phyloP scores from a whole-genome alignment of 1,140 invertebrate species.

The Chironomus striatipennis region DNA sequence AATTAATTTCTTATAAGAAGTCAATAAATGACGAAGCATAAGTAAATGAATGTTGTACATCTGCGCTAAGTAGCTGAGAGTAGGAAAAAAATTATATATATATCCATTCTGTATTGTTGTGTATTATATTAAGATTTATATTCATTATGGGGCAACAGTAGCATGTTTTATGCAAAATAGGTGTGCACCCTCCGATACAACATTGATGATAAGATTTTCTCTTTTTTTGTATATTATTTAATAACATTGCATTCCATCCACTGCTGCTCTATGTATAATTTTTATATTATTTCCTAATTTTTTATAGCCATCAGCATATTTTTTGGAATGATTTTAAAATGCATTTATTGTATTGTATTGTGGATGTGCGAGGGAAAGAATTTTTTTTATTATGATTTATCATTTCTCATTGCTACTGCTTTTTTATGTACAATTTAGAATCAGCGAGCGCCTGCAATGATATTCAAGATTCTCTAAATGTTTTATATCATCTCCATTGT shows the following conservation, averaged over 20 bases:
- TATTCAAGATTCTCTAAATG: not conserved
- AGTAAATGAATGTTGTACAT: not conserved
- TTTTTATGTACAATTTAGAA: not conserved
- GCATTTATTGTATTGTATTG: not conserved
- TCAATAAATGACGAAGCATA: not conserved
- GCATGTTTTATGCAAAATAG: slow-evolving; percentile 13
- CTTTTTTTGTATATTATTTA: not conserved
- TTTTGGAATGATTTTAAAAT: not conserved
- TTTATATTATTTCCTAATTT: not conserved
- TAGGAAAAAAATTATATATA: not conserved
- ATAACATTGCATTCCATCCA: not conserved
- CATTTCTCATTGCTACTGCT: not conserved
- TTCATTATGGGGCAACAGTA: slow-evolving; percentile 12
- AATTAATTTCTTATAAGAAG: not conserved
- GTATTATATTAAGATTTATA: slow-evolving; percentile 10
- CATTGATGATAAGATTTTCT: slow-evolving; percentile 2
- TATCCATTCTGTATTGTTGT: not conserved
- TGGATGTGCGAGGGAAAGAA: not conserved
- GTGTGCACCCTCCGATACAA: not conserved
- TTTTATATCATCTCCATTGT: no score
- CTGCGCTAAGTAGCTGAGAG: not conserved
- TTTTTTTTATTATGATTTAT: slow-evolving; percentile 10
- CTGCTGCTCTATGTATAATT: not conserved
- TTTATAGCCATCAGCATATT: slow-evolving; percentile 13
- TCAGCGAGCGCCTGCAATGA: not conserved